A percentile compares a stretch with the other conserved stretches of the same genome.
Conservation (phyloP, 1,140 invertebrate genomes). For the Drosophila takahashii region DNA sequence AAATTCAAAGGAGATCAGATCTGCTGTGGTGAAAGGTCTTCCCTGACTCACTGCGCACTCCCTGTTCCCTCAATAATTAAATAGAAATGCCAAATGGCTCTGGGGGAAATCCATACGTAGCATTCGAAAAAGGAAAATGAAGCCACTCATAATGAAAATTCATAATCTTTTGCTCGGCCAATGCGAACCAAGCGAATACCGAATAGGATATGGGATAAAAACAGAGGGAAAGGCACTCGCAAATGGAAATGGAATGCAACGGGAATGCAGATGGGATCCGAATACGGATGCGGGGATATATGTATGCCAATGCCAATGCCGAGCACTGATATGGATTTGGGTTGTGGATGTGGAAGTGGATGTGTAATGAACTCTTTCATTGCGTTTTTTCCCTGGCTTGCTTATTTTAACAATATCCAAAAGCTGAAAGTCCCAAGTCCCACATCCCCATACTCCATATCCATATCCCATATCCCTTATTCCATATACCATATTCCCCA, state of each 20-base stretch:
- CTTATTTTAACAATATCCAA: constrained; percentile 60
- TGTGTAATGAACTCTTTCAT: constrained; percentile 73
- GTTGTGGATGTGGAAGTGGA: constrained; percentile 42
- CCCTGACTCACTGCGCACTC: constrained; percentile 1
- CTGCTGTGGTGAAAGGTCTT: constrained; percentile 18
- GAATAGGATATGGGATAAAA: background rate
- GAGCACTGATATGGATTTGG: constrained; percentile 35
- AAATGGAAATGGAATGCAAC: constrained; percentile 40
- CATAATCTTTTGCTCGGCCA: constrained; percentile 60
- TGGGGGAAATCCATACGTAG: constrained; percentile 2
- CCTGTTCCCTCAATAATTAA: constrained; percentile 23
- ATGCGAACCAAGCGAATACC: background rate
- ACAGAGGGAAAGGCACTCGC: background rate
- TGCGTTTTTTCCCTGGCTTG: constrained; percentile 18
- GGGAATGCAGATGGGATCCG: constrained; percentile 16
- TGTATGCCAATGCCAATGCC: constrained; percentile 27
- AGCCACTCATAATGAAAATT: constrained; percentile 73
- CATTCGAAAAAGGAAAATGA: constrained; percentile 25
- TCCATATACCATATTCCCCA: constrained; percentile 1
- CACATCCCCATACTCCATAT: constrained; percentile 2
- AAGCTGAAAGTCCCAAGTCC: constrained; percentile 19
- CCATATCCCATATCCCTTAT: constrained; percentile 4
- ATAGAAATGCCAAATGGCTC: constrained; percentile 27
- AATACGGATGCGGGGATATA: constrained; percentile 19
- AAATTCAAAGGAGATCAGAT: background rate